Evolutionary conservation across 2,888 invertebrate species (phyloP).

Genomic region (Liposcelis brunnea): DNA sequence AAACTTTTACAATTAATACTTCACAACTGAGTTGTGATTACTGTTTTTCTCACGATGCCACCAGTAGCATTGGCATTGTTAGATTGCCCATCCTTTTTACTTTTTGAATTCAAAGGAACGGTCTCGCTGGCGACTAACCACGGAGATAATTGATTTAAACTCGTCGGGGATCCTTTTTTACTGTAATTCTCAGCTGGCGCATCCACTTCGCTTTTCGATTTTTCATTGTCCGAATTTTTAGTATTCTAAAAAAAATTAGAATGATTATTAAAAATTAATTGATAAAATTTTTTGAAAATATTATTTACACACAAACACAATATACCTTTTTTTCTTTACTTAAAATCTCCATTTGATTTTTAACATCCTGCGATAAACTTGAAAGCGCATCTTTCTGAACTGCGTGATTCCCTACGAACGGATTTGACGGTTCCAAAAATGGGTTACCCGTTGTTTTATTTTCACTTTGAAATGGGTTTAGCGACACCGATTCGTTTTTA

Average conservation of each 20-base stretch:
- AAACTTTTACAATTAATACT: not conserved
- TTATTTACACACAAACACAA: not conserved
- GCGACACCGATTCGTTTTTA: not conserved
- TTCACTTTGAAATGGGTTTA: constrained; percentile 10
- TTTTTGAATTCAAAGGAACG: constrained; percentile 38
- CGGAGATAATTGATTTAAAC: constrained; percentile 54
- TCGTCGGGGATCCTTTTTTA: constrained; percentile 28
- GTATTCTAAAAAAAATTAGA: constrained; percentile 8
- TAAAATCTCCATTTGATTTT: constrained; percentile 14
- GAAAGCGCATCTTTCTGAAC: constrained; percentile 18
- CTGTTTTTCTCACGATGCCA: constrained; percentile 65
- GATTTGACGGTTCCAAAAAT: constrained; percentile 27
- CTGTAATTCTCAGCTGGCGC: too few species aligned
- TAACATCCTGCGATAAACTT: constrained; percentile 21
- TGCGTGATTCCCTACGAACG: constrained; percentile 25
- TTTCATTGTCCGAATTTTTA: constrained; percentile 24
- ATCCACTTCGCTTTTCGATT: too few species aligned
- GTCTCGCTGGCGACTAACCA: constrained; percentile 68
- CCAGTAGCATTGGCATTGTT: constrained; percentile 42
- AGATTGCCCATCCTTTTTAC: constrained; percentile 41
- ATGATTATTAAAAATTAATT: too few species aligned
- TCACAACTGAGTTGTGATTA: constrained; percentile 70
- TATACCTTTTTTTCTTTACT: not conserved
- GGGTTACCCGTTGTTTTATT: constrained; percentile 28
- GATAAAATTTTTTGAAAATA: too few species aligned